These are phyloP conservation scores for Hystrix brachyura DNA, from an alignment of 2,113 vertebrate genomes.

Conservation along the genomic window DNA sequence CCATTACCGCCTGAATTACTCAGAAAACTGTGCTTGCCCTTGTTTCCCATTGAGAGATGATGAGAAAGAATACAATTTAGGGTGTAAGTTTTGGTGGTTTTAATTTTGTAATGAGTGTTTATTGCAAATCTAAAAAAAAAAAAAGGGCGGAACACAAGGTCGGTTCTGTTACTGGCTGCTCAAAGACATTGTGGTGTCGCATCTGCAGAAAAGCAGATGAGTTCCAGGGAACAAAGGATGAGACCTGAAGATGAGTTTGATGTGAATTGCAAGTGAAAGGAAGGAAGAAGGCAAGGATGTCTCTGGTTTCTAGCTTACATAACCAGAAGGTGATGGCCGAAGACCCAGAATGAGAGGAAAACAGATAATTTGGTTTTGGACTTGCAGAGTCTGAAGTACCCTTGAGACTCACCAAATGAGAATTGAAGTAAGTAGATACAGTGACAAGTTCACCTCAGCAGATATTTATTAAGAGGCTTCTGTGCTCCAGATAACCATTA, in stretches of 20 bases:
- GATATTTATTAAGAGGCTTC: background rate
- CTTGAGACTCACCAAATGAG: background rate
- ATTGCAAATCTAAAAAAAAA: background rate
- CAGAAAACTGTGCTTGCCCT: background rate
- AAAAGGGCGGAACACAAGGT: no score
- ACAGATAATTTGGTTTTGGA: background rate
- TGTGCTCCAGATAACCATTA: background rate
- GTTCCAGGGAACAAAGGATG: background rate
- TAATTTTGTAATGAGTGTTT: background rate
- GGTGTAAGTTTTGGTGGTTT: background rate
- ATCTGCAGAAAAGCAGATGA: background rate
- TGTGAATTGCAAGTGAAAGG: background rate
- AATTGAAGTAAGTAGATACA: background rate
- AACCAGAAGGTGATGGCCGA: background rate
- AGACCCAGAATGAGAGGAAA: background rate
- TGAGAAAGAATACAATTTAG: background rate
- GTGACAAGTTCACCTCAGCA: background rate
- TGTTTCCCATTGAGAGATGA: background rate
- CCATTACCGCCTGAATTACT: background rate
- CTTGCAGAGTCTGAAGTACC: background rate
- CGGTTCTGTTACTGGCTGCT: rapidly evolving
- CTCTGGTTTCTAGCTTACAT: background rate
- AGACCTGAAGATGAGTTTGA: background rate
- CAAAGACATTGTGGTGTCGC: rapidly evolving
- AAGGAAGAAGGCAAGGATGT: background rate